These are phyloP conservation scores for Melopsittacus undulatus DNA, from an alignment of 2,797 vertebrate genomes.

Conservation along the genomic window DNA sequence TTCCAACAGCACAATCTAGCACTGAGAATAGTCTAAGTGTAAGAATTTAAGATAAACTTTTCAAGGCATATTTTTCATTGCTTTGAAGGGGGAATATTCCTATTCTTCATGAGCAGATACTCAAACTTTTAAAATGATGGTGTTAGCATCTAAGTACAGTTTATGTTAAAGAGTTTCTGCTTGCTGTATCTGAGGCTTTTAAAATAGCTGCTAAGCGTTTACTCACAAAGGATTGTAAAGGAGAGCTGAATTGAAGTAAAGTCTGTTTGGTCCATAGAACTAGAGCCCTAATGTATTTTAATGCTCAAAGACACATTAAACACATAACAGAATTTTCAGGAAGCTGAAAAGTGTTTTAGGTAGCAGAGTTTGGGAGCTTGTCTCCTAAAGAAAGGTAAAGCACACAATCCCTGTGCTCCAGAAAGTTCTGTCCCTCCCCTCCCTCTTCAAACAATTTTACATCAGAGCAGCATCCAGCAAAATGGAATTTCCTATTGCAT, in stretches of 20 bases:
- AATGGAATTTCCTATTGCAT: background rate
- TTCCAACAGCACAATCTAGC: background rate
- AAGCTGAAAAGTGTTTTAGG: background rate
- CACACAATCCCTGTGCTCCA: background rate
- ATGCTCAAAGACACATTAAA: background rate
- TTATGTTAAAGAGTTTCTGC: background rate
- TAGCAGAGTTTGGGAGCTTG: background rate
- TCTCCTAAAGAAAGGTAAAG: background rate
- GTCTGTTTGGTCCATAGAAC: background rate
- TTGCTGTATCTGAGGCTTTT: background rate
- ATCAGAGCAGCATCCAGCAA: background rate
- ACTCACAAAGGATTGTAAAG: background rate
- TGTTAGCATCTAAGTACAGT: background rate
- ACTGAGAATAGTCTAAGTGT: background rate
- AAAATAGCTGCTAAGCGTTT: background rate
- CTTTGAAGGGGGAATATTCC: background rate
- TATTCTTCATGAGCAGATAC: background rate
- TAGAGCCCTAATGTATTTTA: background rate
- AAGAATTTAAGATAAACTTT: background rate
- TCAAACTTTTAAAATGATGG: background rate
- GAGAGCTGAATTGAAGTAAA: background rate
- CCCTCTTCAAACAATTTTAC: background rate
- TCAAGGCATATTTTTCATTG: background rate
- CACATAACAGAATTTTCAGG: background rate
- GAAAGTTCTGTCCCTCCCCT: accelerated